These are phyloP conservation scores for Albula glossodonta DNA, from an alignment of 2,113 vertebrate genomes.

Conservation along the genomic window DNA sequence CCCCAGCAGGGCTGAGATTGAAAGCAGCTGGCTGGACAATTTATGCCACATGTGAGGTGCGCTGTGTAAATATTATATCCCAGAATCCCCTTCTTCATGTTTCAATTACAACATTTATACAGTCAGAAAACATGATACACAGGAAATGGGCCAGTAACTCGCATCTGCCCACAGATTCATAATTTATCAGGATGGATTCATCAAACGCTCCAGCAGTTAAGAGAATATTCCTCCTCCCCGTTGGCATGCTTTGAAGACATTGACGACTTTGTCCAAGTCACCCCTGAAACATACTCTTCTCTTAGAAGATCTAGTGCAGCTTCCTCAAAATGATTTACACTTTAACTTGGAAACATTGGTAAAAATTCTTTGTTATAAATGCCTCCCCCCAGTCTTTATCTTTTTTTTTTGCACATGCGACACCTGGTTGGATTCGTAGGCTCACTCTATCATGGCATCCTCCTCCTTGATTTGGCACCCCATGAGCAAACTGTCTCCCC, in stretches of 20 bases:
- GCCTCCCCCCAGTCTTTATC: too few relatives aligned
- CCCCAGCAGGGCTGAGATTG: constrained; percentile 44
- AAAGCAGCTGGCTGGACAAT: constrained; percentile 63
- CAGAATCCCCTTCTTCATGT: constrained; percentile 61
- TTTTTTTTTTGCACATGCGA: too few relatives aligned
- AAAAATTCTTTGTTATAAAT: not conserved
- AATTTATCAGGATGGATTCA: constrained; percentile 47
- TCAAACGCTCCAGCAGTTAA: constrained; percentile 36
- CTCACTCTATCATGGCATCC: too few relatives aligned
- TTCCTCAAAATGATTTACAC: constrained; percentile 22
- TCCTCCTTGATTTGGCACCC: too few relatives aligned
- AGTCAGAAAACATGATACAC: constrained; percentile 59
- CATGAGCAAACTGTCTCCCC: too few relatives aligned
- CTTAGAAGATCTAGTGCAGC: not conserved
- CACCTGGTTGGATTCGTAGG: too few relatives aligned
- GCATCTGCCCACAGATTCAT: constrained; percentile 46
- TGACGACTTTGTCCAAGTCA: constrained; percentile 18
- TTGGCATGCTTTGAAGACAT: constrained; percentile 38
- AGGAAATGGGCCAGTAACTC: constrained; percentile 51
- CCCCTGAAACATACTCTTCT: not conserved
- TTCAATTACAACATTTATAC: constrained; percentile 64
- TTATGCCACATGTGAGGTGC: constrained; percentile 60
- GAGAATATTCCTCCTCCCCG: constrained; percentile 33
- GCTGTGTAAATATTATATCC: constrained; percentile 67
- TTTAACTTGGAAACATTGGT: constrained; percentile 4